Percentiles rank a stretch among this genome's conserved stretches.
These are phyloP conservation scores for Rhaphigaster nebulosa DNA, from an alignment of 2,888 invertebrate genomes.

Conservation along the genomic window DNA sequence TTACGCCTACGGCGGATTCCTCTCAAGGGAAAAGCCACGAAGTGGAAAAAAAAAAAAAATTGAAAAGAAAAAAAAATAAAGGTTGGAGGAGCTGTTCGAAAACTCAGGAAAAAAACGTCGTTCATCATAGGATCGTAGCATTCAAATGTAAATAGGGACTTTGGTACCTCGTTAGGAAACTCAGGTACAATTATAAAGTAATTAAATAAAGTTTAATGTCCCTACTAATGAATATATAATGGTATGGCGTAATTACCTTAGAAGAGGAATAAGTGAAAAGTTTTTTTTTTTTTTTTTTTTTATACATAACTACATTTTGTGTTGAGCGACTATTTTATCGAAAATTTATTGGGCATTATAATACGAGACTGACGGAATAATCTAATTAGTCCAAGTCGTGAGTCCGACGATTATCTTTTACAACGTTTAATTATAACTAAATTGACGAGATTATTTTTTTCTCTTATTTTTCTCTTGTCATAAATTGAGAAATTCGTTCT, in stretches of 20 bases:
- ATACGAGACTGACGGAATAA: neutral
- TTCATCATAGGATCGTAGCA: slow-evolving; percentile 54
- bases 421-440: slow-evolving; percentile 15
- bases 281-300: neutral
- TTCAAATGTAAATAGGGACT: slow-evolving; percentile 52
- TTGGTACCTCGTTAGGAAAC: slow-evolving; percentile 46
- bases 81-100: neutral
- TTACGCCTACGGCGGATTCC: slow-evolving; percentile 46
- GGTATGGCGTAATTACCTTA: slow-evolving; percentile 42
- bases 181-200: slow-evolving; percentile 52
- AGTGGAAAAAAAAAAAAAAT: slow-evolving; percentile 42
- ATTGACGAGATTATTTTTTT: neutral
- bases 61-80: slow-evolving; percentile 41
- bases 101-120: slow-evolving; percentile 7
- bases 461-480: neutral
- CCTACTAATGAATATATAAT: slow-evolving; percentile 58
- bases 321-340: neutral
- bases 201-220: slow-evolving; percentile 58
- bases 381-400: slow-evolving; percentile 13
- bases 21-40: neutral
- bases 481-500: neutral
- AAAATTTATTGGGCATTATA: slow-evolving; percentile 1
- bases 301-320: neutral
- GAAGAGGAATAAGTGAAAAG: slow-evolving; percentile 50
- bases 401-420: slow-evolving; percentile 5